Base-by-base conservation (phyloP, 2,113 vertebrate species). In the Malurus elegans region DNA sequence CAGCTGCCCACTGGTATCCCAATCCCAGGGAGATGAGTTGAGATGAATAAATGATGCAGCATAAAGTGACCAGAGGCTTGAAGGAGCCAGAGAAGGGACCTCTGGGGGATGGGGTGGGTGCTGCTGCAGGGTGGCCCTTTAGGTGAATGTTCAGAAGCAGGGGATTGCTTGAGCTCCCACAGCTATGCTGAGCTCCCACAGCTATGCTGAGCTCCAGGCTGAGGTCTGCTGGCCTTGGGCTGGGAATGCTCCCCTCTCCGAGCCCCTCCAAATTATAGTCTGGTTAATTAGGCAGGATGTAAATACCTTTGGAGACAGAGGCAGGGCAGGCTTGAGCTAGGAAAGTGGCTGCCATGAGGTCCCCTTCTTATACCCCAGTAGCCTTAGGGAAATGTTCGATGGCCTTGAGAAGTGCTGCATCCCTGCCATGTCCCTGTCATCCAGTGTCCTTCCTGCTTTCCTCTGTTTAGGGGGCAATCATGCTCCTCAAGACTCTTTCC, bases 131-230 rank as follows among this genome's bases (percentile, higher is more conserved):
- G 14, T 81, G 60, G 32, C n/a, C 42, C 15, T 54, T 54, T 90
- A 34, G 57, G 20, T 61, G 24, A 3, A 6, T 65, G 23, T 62
- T 65, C 48, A 44, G 73, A 81, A 85, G 54, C 11, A 42, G 18
- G 28, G 21, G 11, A 9, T 58, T 58, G 18, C 62, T 31, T 54
- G 66, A 60, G 75, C 0, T 0, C 36, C 64, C 0, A 0, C 2
- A 7, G 21, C 73, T 51, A 7, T 70, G 16, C 44, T 51, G 71
- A 92, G 45, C 61, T 67, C 18, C 65, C 0, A 0, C 2, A 7
- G 21, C 73, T 51, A 7, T 70, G 16, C 44, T 51, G 71, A 92
- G 45, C 61, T 67, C 18, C 65, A 56, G 57, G 31, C 44, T 51
- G 16, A 57, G 9, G 12, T 36, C 74, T 65, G n/a, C 62, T 74